Base-by-base conservation (phyloP, 23 tunicate species). In the Diplosoma virens region DNA sequence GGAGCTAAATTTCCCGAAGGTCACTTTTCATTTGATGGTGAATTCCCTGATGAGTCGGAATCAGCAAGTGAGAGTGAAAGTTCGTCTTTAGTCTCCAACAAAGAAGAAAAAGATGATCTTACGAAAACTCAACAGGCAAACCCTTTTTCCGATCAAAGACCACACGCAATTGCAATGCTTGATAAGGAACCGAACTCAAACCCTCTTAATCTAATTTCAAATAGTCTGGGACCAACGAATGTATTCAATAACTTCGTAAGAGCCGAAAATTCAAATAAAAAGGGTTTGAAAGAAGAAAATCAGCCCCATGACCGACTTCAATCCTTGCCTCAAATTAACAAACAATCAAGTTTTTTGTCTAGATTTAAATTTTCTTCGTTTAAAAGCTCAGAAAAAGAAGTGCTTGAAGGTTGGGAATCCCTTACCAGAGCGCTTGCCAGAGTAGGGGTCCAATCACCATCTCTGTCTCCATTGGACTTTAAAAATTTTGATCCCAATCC, bases 361-460 rank as follows among this genome's bases (percentile, higher is more conserved):
- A 59, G 86, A 33, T 59, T 81, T 25, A 36, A 41, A 4, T 71
- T 72, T 17, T 46, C 78, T 2, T 50, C 74, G 30, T 27, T 63
- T 37, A 59, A 79, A 9, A 32, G 41, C 17, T 21, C 72, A 17
- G 34, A 61, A 28, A 77, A 25, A 55, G 32, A 58, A 3, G 52
- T 72, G 14, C 26, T 83, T 21, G 74, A 75, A 23, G 89, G 83
- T 22, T 92, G 97, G 97, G 58, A 77, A 21, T 92, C 97, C 46
- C 54, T 92, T 20, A 71, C 87, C n/a, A 32, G 97, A 21, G 97
- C 97, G 3, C 68, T 92, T 16, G 92, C 91, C 25, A 80, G 97
- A 1, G 96, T 89, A 4, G 88, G 88, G 23, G 53, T 67, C 7
- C 24, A 67, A 16, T 17, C 54, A 5, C 55, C 58, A 18, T 46